Conservation (phyloP, 2,888 invertebrate genomes). For the Harpalus rufipes region DNA sequence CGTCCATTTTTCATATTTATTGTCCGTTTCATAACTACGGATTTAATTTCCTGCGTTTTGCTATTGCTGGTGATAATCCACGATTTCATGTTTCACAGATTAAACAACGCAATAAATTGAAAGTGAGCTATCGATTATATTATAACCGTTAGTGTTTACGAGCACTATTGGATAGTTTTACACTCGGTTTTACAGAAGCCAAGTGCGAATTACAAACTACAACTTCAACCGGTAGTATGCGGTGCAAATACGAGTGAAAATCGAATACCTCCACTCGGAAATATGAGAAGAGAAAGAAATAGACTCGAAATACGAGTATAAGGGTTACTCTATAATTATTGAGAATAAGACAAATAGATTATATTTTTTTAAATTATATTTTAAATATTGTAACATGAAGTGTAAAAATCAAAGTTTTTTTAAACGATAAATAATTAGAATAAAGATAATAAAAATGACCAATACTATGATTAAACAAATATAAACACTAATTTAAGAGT, state of each 20-base stretch:
- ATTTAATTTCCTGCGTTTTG: background rate
- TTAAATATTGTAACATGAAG: no score
- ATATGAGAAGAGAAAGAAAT: background rate
- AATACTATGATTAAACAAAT: no score
- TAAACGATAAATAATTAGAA: no score
- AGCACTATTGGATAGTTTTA: slow-evolving; percentile 50
- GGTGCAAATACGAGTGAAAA: background rate
- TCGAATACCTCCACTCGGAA: slow-evolving; percentile 13
- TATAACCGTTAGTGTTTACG: slow-evolving; percentile 56
- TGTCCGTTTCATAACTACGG: background rate
- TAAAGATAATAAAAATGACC: no score
- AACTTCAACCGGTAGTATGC: background rate
- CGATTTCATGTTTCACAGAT: slow-evolving; percentile 35
- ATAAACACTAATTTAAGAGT: no score
- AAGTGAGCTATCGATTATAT: slow-evolving; percentile 55
- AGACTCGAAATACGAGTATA: no score
- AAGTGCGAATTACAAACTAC: slow-evolving; percentile 7
- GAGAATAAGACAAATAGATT: no score
- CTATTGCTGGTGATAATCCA: background rate
- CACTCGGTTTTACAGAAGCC: slow-evolving; percentile 57
- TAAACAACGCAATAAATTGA: slow-evolving; percentile 24
- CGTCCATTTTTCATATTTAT: background rate
- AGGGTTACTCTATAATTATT: no score
- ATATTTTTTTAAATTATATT: no score
- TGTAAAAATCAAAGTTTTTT: no score